Base-by-base conservation (phyloP, 2,888 invertebrate genomes). In the Teinopalpus imperialis region DNA sequence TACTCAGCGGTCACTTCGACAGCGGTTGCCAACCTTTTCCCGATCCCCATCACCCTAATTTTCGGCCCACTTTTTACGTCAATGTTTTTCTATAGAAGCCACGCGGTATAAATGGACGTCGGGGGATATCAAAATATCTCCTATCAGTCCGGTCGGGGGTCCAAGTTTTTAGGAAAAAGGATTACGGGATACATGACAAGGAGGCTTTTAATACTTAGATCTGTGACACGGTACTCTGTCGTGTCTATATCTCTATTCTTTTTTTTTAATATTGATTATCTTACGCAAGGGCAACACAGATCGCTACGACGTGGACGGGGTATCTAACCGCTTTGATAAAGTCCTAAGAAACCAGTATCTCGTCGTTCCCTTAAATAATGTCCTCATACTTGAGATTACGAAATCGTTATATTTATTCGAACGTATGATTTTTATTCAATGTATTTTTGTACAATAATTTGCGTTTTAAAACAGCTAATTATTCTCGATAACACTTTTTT, bases 1-100 rank as follows among this genome's bases (percentile, higher is more conserved):
- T 83, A 65, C 86, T 88, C 87, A 87, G 83, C 79, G 87, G 87
- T 87, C 88, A 86, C 80, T 82, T 87, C 87, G 87, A 86, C 87
- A 87, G 81, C 79, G 82, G 79, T 70, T 69, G 63, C 66, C 72
- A 73, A 75, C 83, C 81, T 78, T 79, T 73, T 71, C 80, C 71
- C 61, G 75, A 73, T 70, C 66, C 59, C 63, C 63, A 54, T 54
- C 54, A 66, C 74, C 73, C 69, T 70, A 69, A 77, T 77, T 77
- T 78, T 66, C 79, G 78, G 73, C 81, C 86, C 82, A 80, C 77
- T 88, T 88, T 88, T 88, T 87, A 86, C 85, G 78, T 81, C 85
- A 86, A 85, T 88, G 88, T 88, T 88, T 88, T 87, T 87, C 87
- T 86, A 88, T 86, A 86, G 63, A 60, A 53, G 81, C 68, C 69